phyloP scores from a whole-genome alignment of 1,140 invertebrate species.

The Pissodes strobi region DNA sequence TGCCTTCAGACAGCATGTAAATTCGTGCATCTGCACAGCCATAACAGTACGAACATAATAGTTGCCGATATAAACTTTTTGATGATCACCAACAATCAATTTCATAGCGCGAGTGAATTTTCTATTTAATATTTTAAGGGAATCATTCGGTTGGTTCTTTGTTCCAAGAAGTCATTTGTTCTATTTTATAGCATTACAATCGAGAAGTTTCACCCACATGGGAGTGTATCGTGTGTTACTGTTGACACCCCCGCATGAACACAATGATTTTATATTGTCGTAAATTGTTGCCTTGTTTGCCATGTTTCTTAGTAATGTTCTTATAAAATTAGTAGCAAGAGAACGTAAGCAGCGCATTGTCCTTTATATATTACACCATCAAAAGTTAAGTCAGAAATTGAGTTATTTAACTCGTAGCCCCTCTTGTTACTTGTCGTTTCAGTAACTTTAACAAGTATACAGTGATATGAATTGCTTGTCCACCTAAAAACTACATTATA shows the following conservation, averaged over 20 bases:
- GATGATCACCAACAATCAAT: too few species aligned
- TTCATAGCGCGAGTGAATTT: too few species aligned
- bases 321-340: too few species aligned
- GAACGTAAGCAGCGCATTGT: too few species aligned
- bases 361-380: too few species aligned
- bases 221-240: constrained; percentile 5
- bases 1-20: too few species aligned
- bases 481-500: constrained; percentile 6
- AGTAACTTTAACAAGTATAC: constrained; percentile 1
- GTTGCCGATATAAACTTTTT: too few species aligned
- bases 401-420: too few species aligned
- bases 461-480: constrained; percentile 13
- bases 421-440: background rate
- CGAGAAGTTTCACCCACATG: constrained; percentile 16
- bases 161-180: background rate
- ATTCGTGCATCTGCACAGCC: too few species aligned
- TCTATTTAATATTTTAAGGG: too few species aligned
- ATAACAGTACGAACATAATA: too few species aligned
- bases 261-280: background rate
- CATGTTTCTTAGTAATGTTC: background rate
- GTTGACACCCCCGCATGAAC: constrained; percentile 7
- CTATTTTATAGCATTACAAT: background rate
- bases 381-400: too few species aligned
- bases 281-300: constrained; percentile 18
- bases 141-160: background rate